phyloP scores from a whole-genome alignment of 2,888 invertebrate species.

The Diplolepis rosae region DNA sequence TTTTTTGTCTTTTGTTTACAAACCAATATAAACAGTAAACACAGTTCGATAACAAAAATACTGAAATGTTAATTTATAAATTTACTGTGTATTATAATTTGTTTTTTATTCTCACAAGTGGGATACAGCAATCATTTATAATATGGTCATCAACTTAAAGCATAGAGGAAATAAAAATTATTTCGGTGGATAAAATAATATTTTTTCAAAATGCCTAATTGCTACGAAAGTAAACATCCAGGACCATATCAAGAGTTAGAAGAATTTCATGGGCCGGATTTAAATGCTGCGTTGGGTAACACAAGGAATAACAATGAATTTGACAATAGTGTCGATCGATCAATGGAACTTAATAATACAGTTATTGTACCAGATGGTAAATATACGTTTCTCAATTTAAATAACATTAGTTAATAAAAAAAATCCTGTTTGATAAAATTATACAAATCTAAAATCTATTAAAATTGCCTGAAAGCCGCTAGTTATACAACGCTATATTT shows the following conservation, averaged over 20 bases:
- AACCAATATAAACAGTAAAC: too few relatives aligned
- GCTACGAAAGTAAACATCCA: slow-evolving; percentile 54
- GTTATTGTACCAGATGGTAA: slow-evolving; percentile 87
- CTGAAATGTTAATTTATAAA: too few relatives aligned
- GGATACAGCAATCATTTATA: too few relatives aligned
- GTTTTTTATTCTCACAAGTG: too few relatives aligned
- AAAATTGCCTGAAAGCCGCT: too few relatives aligned
- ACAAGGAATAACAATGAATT: slow-evolving; percentile 46
- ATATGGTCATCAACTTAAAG: background rate
- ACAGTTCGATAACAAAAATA: too few relatives aligned
- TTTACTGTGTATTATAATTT: too few relatives aligned
- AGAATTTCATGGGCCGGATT: slow-evolving; percentile 61
- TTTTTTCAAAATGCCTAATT: slow-evolving; percentile 49
- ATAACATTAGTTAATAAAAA: too few relatives aligned
- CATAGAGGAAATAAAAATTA: background rate
- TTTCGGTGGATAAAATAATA: background rate
- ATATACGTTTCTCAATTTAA: too few relatives aligned
- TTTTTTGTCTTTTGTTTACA: too few relatives aligned
- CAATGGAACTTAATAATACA: slow-evolving; percentile 86
- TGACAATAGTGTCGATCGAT: slow-evolving; percentile 57
- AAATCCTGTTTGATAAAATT: slow-evolving; percentile 1
- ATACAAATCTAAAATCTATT: background rate
- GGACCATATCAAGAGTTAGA: slow-evolving; percentile 66
- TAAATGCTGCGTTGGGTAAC: slow-evolving; percentile 52
- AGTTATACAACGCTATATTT: too few relatives aligned